Evolutionary conservation across 2,888 invertebrate species (phyloP).

Genomic region (Epiperipatus broadwayi): DNA sequence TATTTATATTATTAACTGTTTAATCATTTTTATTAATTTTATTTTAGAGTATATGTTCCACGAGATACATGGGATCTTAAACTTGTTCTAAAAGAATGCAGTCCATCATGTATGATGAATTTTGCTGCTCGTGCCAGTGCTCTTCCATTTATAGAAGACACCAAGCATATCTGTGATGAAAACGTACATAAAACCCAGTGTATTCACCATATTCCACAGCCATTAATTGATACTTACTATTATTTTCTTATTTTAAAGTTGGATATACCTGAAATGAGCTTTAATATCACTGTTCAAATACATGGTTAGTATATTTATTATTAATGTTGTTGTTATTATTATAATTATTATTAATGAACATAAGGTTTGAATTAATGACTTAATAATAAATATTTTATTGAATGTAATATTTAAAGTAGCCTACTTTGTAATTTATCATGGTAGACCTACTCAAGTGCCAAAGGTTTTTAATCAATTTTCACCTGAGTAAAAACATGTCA

Average conservation of each 20-base stretch:
- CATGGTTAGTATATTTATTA: conserved; percentile 15
- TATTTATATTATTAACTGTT: not conserved
- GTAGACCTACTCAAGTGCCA: too few relatives aligned
- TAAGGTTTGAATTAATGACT: too few relatives aligned
- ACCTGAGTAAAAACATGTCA: too few relatives aligned
- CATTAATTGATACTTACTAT: conserved; percentile 33
- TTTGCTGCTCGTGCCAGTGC: conserved; percentile 28
- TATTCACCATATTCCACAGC: conserved; percentile 28
- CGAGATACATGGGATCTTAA: conserved; percentile 31
- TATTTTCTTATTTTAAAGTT: conserved; percentile 32
- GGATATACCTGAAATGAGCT: conserved; percentile 29
- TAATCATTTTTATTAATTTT: conserved; percentile 7
- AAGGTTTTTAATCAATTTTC: too few relatives aligned
- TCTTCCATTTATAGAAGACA: conserved; percentile 25
- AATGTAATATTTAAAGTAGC: too few relatives aligned
- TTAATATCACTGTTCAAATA: conserved; percentile 28
- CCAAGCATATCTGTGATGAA: conserved; percentile 24
- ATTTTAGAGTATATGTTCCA: conserved; percentile 31
- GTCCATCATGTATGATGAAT: conserved; percentile 27
- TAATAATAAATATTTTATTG: too few relatives aligned
- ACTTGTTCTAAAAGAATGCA: conserved; percentile 17
- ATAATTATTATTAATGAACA: too few relatives aligned
- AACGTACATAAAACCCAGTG: too few relatives aligned
- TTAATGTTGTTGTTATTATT: not conserved
- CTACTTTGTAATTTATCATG: too few relatives aligned